These are phyloP conservation scores for Dysidea cf. avara DNA, from an alignment of 37 sponge, comb jelly and placozoan species.

Conservation along the genomic window DNA sequence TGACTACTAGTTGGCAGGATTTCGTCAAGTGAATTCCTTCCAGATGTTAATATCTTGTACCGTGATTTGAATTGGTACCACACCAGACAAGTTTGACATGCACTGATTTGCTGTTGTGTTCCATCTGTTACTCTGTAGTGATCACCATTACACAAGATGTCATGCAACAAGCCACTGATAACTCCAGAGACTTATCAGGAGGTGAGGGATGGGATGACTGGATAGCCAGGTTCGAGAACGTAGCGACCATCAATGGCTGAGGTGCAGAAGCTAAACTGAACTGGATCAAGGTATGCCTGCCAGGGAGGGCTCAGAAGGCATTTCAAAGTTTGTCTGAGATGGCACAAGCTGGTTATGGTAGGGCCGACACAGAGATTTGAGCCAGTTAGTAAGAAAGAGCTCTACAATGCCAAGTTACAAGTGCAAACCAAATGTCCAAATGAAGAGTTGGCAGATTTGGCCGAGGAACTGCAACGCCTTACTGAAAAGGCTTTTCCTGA, in stretches of 20 bases:
- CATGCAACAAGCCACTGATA: no score
- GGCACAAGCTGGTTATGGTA: not conserved
- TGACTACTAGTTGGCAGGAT: no score
- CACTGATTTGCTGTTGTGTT: no score
- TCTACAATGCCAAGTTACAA: no score
- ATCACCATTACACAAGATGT: no score
- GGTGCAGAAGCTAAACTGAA: constrained; percentile 1
- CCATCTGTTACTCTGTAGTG: no score
- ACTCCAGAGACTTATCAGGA: not conserved
- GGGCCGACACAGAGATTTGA: not conserved
- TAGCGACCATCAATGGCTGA: not conserved
- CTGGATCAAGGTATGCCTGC: constrained; percentile 1
- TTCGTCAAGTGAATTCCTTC: no score
- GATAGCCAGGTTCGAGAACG: constrained; percentile 3
- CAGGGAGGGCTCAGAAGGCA: not conserved
- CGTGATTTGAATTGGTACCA: no score
- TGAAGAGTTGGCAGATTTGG: constrained; percentile 5
- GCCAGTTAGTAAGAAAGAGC: not conserved
- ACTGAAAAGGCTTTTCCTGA: no score
- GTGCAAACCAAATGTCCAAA: not conserved
- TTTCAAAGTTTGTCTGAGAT: constrained; percentile 1
- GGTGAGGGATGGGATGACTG: not conserved
- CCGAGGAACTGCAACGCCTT: constrained; percentile 1
- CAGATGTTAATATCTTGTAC: no score
- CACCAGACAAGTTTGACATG: no score